A percentile compares a stretch with the other conserved stretches of the same genome.
Conservation (phyloP, 2,888 invertebrate species). For the Thysanoteuthis rhombus region DNA sequence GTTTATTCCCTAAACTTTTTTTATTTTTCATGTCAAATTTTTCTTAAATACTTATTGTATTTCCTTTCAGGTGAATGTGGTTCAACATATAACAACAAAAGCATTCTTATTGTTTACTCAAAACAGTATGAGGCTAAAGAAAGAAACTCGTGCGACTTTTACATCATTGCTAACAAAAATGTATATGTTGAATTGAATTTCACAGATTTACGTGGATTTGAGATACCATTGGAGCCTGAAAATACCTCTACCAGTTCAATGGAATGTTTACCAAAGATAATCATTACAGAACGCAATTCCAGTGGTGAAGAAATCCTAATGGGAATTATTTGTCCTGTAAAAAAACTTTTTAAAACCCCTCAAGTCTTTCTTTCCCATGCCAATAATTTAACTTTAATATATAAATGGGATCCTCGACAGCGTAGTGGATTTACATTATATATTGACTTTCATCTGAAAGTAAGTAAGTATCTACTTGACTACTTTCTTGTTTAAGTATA, state of each 20-base stretch:
- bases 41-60: background rate
- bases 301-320: conserved; percentile 31
- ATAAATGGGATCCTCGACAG: conserved; percentile 29
- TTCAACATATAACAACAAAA: conserved; percentile 29
- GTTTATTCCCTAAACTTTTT: too few species aligned
- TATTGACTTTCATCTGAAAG: conserved; percentile 32
- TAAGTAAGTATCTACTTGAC: conserved; percentile 31
- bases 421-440: conserved; percentile 30
- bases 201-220: conserved; percentile 26
- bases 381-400: conserved; percentile 24
- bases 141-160: conserved; percentile 14
- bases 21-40: background rate
- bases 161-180: conserved; percentile 25
- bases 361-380: conserved; percentile 31
- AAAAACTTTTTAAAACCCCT: conserved; percentile 28
- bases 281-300: conserved; percentile 23
- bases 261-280: conserved; percentile 30
- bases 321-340: conserved; percentile 30
- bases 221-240: conserved; percentile 1
- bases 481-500: background rate
- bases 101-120: conserved; percentile 23
- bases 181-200: conserved; percentile 26
- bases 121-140: conserved; percentile 25
- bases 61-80: conserved; percentile 25
- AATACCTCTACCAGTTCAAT: conserved; percentile 13